Evolutionary conservation across 2,113 vertebrate species (phyloP).

Genomic region (Heterotilapia buettikoferi): DNA sequence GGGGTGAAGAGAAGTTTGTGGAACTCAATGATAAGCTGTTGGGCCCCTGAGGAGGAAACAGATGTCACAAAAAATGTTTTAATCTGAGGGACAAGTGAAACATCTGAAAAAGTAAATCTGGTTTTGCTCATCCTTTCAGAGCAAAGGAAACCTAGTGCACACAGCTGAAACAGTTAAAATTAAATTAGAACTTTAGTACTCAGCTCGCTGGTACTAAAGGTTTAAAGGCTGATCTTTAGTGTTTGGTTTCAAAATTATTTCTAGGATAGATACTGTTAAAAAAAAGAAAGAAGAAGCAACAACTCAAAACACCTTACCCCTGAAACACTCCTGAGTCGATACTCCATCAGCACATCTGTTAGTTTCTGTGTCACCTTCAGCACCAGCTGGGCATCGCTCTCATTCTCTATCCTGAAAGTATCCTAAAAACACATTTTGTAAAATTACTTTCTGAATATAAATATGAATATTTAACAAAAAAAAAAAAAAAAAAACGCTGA

Average conservation of each 20-base stretch:
- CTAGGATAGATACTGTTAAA: neutral
- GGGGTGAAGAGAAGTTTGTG: slow-evolving; percentile 30
- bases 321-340: slow-evolving; percentile 69
- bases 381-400: slow-evolving; percentile 74
- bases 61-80: neutral
- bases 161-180: neutral
- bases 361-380: slow-evolving; percentile 78
- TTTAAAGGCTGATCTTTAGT: neutral
- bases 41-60: slow-evolving; percentile 37
- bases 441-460: neutral
- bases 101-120: neutral
- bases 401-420: slow-evolving; percentile 72
- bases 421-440: slow-evolving; percentile 54
- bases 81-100: neutral
- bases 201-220: neutral
- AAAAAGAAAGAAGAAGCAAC: neutral
- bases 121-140: neutral
- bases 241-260: neutral
- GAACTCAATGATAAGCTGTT: slow-evolving; percentile 33
- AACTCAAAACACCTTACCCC: slow-evolving; percentile 40
- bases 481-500: neutral
- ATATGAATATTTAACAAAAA: neutral
- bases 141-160: neutral
- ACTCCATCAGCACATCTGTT: slow-evolving; percentile 77
- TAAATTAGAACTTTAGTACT: neutral